Percentiles rank a stretch among this genome's conserved stretches.
phyloP scores from a whole-genome alignment of 2,113 vertebrate genomes.

The Poeciliopsis occidentalis region DNA sequence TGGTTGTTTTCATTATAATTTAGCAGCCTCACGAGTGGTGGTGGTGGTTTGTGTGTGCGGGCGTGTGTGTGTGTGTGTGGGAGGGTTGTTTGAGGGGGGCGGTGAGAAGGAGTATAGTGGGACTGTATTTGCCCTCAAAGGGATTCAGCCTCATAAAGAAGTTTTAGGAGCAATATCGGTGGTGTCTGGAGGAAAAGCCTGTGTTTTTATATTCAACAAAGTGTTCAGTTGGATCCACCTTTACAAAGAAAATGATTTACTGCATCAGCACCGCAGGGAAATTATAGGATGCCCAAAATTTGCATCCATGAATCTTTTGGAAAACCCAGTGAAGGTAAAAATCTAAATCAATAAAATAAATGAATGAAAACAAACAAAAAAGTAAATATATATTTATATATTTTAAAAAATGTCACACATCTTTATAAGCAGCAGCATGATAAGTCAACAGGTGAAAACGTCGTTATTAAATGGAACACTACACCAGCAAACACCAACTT shows the following conservation, averaged over 20 bases:
- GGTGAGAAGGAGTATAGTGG: constrained; percentile 14
- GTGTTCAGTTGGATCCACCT: constrained; percentile 53
- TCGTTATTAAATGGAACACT: no score
- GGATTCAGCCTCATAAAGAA: constrained; percentile 46
- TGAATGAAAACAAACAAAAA: not conserved
- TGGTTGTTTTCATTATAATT: constrained; percentile 56
- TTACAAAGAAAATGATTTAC: constrained; percentile 66
- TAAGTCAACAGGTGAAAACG: constrained; percentile 5
- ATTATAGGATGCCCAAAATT: constrained; percentile 61
- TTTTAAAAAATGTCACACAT: constrained; percentile 6
- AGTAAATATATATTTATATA: no score
- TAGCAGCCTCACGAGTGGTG: constrained; percentile 18
- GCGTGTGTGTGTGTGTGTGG: no score
- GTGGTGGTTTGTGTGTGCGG: no score
- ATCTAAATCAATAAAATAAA: no score
- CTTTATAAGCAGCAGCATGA: not conserved
- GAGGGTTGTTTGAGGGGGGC: no score
- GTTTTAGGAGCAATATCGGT: constrained; percentile 55
- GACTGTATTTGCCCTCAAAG: constrained; percentile 48
- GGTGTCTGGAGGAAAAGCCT: constrained; percentile 57
- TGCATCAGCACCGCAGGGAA: constrained; percentile 64
- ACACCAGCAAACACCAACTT: no score
- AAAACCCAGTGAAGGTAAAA: constrained; percentile 23
- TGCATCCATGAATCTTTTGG: constrained; percentile 36
- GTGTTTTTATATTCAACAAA: constrained; percentile 70